Evolutionary conservation across 2,113 vertebrate genomes (phyloP), one percentile per base, ranked within the genome.

Genomic region (Jaculus jaculus): DNA sequence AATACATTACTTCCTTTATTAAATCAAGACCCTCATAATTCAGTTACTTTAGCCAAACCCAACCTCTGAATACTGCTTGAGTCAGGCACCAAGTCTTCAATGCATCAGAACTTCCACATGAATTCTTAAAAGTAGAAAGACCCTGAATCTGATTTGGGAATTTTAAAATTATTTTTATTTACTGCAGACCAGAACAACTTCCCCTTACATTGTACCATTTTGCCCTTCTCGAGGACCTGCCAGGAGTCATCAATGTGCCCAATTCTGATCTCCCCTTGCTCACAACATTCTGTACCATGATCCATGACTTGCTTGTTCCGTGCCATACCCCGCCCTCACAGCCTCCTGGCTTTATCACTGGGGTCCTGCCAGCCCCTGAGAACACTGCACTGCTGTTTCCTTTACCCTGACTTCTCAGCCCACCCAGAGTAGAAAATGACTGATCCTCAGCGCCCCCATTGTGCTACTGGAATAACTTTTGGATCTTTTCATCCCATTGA

Each of bases 181-280:
- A 75, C 66, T 82, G 91, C 92, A 65, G 58, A 30, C 32, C 51
- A 87, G 66, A 92, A 68, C 63, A 90, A 54, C 8, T 39, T 63
- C 37, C 68, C 20, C 58, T 93, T 63, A n/a, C 11, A 16, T 61
- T 3, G 0, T 11, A 3, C 42, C n/a, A 79, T 74, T 78, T 78
- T 1, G 34, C 37, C 77, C 17, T 61, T 60, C 32, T n/a, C 5
- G 32, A 65, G 54, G 28, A 71, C 26, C 28, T 63, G 8, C 26
- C 23, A 72, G 30, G 30, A 37, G 58, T 89, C 15, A 32, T 15
- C 10, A 26, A 37, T 8, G 32, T 17, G 84, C 30, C 28, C 3
- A 13, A 68, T 65, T 94, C 11, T 12, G 5, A 32, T 74, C 30
- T 17, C 47, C 92, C 34, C 23, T 16, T 83, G 30, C 7, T 11